A percentile compares a stretch with the other conserved stretches of the same genome.
These are phyloP conservation scores for Rostratula benghalensis DNA, from an alignment of 2,113 vertebrate genomes.

Conservation along the genomic window DNA sequence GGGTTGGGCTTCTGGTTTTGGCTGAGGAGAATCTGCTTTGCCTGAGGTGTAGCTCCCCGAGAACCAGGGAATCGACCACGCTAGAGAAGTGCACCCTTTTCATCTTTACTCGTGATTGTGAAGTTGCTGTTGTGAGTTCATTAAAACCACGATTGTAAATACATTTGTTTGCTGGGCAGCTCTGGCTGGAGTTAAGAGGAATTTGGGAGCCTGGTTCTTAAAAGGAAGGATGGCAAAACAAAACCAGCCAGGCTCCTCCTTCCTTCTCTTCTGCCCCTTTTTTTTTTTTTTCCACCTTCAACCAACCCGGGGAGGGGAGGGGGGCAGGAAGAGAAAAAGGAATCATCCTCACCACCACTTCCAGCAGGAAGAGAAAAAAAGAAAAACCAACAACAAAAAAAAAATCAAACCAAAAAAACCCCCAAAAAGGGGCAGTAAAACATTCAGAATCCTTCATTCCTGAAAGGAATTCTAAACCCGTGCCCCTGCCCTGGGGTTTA, in stretches of 20 bases:
- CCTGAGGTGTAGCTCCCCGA: slow-evolving; percentile 66
- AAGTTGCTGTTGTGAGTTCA: slow-evolving; percentile 80
- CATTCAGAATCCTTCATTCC: slow-evolving; percentile 29
- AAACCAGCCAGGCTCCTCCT: slow-evolving; percentile 7
- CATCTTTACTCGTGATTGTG: slow-evolving; percentile 79
- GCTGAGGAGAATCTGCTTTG: slow-evolving; percentile 53
- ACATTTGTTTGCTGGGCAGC: slow-evolving; percentile 68
- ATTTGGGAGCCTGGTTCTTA: too few species aligned
- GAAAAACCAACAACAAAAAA: too few species aligned
- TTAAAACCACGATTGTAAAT: slow-evolving; percentile 77
- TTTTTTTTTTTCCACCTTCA: slow-evolving; percentile 38
- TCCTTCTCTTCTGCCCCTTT: slow-evolving; percentile 38
- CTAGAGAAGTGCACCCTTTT: slow-evolving; percentile 76
- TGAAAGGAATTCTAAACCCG: slow-evolving; percentile 9
- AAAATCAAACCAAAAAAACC: too few species aligned
- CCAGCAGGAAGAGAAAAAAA: neutral
- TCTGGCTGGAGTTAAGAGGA: too few species aligned
- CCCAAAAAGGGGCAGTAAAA: neutral
- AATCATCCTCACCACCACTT: slow-evolving; percentile 30
- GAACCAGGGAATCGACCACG: slow-evolving; percentile 62
- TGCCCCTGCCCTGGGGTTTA: slow-evolving; percentile 59
- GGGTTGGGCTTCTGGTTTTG: slow-evolving; percentile 8
- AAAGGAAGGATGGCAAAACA: too few species aligned
- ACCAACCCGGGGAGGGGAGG: neutral
- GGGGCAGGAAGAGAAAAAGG: neutral